Conservation (phyloP, 2,888 invertebrate species). For the Tiliacea citrago region DNA sequence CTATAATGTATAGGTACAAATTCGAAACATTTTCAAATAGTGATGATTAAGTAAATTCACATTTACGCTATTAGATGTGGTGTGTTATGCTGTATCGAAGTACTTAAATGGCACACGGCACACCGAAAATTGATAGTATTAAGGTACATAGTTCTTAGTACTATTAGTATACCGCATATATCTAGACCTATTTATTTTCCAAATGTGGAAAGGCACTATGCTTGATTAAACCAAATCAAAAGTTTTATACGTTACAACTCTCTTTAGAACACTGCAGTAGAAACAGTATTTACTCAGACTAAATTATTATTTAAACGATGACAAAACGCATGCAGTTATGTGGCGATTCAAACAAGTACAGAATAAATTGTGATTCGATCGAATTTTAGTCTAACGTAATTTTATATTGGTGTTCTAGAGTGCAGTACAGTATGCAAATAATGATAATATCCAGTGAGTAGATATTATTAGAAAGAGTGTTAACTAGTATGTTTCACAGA, state of each 20-base stretch:
- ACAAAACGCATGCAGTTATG: conserved; percentile 57
- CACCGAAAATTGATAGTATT: conserved; percentile 64
- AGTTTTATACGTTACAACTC: conserved; percentile 59
- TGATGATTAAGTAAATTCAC: conserved; percentile 67
- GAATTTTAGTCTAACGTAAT: conserved; percentile 65
- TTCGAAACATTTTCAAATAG: conserved; percentile 76
- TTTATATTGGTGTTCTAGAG: conserved; percentile 71
- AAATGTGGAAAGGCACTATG: conserved; percentile 88
- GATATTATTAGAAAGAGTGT: conserved; percentile 62
- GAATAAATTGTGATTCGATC: conserved; percentile 54
- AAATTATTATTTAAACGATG: conserved; percentile 50
- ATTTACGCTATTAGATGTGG: conserved; percentile 64
- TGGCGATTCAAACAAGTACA: conserved; percentile 60
- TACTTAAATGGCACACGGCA: conserved; percentile 67
- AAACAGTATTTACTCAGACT: conserved; percentile 54
- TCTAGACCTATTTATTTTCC: conserved; percentile 77
- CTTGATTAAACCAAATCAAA: conserved; percentile 79
- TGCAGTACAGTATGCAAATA: conserved; percentile 71
- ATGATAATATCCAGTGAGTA: conserved; percentile 67
- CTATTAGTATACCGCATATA: conserved; percentile 72
- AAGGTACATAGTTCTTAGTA: conserved; percentile 71
- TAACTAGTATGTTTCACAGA: conserved; percentile 70
- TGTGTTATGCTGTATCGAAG: conserved; percentile 62
- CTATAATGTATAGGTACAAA: conserved; percentile 75
- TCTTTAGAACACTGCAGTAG: conserved; percentile 45